Evolutionary conservation across 2,797 vertebrate species (phyloP).

Genomic region (Bufotes viridis): DNA sequence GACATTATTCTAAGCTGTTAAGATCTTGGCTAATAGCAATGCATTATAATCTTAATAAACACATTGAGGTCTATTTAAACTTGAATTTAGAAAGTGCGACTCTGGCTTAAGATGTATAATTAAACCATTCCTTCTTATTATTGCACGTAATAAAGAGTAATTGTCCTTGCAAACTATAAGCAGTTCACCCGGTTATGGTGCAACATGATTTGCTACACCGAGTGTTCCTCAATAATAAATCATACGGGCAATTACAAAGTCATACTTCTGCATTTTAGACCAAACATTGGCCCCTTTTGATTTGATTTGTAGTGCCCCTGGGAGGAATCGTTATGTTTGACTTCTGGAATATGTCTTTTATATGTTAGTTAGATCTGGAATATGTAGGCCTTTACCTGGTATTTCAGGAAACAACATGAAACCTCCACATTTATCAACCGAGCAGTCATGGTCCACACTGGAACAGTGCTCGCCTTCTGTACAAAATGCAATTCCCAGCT

Average conservation of each 20-base stretch:
- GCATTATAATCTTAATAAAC: slow-evolving; percentile 54
- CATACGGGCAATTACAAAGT: slow-evolving; percentile 69
- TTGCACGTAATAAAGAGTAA: slow-evolving; percentile 61
- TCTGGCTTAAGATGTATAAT: slow-evolving; percentile 51
- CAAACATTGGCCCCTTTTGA: slow-evolving; percentile 60
- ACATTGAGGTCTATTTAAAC: slow-evolving; percentile 52
- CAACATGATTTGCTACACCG: slow-evolving; percentile 62
- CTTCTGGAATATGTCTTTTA: slow-evolving; percentile 76
- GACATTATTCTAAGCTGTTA: slow-evolving; percentile 42
- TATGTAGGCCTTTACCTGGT: slow-evolving; percentile 74
- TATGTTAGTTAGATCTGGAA: slow-evolving; percentile 74
- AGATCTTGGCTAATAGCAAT: slow-evolving; percentile 36
- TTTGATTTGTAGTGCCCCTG: slow-evolving; percentile 67
- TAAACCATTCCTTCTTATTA: slow-evolving; percentile 43
- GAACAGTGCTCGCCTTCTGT: slow-evolving; percentile 60
- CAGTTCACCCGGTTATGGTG: slow-evolving; percentile 33
- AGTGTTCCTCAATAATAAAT: slow-evolving; percentile 68
- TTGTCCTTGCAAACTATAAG: slow-evolving; percentile 46
- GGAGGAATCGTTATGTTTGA: slow-evolving; percentile 71
- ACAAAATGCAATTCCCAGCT: not conserved
- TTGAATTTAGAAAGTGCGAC: slow-evolving; percentile 43
- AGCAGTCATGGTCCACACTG: slow-evolving; percentile 64
- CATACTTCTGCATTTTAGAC: slow-evolving; percentile 68
- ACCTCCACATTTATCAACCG: slow-evolving; percentile 73
- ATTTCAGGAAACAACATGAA: slow-evolving; percentile 74